Base-by-base conservation (phyloP, 2,113 vertebrate genomes). In the Ceratotherium simum region DNA sequence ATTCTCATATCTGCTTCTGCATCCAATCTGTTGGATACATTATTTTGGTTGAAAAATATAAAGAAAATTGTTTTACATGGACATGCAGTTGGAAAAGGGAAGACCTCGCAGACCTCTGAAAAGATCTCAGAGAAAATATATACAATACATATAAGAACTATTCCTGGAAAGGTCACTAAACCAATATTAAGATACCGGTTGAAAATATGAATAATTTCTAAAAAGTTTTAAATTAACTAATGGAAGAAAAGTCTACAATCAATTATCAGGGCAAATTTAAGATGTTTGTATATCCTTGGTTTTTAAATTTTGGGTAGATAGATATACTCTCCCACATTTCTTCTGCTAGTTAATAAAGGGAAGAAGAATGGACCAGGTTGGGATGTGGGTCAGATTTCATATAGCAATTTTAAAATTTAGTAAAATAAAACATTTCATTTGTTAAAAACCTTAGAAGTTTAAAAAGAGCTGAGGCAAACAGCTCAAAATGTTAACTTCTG, bases 331-430 rank as follows among this genome's bases (percentile, higher is more conserved):
- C 33, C 36, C 42, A 70, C 3, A 69, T 25, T 88, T 94, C 54
- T 90, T 81, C 16, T 29, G 51, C 87, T 69, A 95, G 39, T 78
- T 56, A 79, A 17, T 54, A 95, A 73, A 64, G 10, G 51, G 1
- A 88, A 90, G 23, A 78, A 90, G 33, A 92, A 91, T 54, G 29
- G 23, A 93, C 58, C 64, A 88, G 20, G 33, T 27, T 91, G 48
- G 36, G 48, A 73, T 78, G 4, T 85, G 7, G 23, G 17, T 81
- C 46, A 46, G 14, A 95, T 78, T 84, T 93, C 80, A 96, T 11
- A 79, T 0, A 88, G 12, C 67, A 98, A 95, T 72, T 91, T 72
- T 86, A 98, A 94, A 95, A 94, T 67, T 81, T 36, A 65, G 78
- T 48, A 78, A 79, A 83, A 64, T 5, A 65, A 11, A 96, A 67